These are phyloP conservation scores for Macaca nemestrina DNA, from an alignment of 2,113 vertebrate species.

Conservation along the genomic window DNA sequence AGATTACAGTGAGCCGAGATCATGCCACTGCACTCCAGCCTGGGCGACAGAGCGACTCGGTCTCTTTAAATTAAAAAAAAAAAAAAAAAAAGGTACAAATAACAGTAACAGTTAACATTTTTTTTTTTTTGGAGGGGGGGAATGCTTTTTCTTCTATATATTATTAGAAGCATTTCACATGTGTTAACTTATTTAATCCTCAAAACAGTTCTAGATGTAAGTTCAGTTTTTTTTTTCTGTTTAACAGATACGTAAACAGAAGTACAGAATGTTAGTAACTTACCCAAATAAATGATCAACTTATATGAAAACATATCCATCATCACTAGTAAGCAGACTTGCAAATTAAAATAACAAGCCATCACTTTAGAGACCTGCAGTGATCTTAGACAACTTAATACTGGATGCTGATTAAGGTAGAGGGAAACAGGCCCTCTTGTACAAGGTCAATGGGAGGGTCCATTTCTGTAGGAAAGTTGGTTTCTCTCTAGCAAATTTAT, in stretches of 20 bases:
- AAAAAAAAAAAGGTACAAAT: not conserved
- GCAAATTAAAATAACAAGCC: not conserved
- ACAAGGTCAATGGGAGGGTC: not conserved
- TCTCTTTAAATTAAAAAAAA: too few species aligned
- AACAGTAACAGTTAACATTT: not conserved
- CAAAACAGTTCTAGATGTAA: not conserved
- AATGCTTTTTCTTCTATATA: not conserved
- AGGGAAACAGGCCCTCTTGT: not conserved
- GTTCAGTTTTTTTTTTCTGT: constrained; percentile 10
- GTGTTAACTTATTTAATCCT: constrained; percentile 17
- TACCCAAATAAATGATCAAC: not conserved
- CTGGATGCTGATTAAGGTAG: not conserved
- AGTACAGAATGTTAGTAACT: not conserved
- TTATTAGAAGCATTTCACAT: constrained; percentile 31
- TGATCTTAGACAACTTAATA: not conserved
- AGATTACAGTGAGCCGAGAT: too few species aligned
- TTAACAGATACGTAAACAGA: not conserved
- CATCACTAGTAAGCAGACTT: not conserved
- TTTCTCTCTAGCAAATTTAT: not conserved
- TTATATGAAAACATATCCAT: not conserved
- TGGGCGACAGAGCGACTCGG: too few species aligned
- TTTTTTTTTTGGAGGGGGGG: not conserved
- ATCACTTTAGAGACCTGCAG: not conserved
- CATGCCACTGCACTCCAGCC: too few species aligned
- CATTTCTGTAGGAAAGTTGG: not conserved